Conservation (phyloP, 2,888 invertebrate species). For the Lacanobia oleracea region DNA sequence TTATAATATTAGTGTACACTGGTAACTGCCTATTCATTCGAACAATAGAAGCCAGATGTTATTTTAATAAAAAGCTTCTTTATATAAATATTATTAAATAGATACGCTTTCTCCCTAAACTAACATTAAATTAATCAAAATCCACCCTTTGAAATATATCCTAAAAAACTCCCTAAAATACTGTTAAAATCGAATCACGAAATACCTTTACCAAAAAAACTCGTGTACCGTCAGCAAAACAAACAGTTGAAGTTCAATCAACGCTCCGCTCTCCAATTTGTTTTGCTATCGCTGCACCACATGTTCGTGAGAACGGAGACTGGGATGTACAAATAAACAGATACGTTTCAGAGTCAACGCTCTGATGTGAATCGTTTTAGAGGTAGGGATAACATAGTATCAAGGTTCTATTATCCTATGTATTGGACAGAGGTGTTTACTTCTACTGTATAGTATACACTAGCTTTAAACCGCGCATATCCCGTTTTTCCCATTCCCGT, state of each 20-base stretch:
- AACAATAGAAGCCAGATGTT: too few species aligned
- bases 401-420: too few species aligned
- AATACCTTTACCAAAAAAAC: conserved; percentile 27
- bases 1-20: too few species aligned
- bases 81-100: too few species aligned
- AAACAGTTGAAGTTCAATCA: conserved; percentile 51
- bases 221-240: conserved; percentile 38
- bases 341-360: conserved; percentile 57
- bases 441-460: too few species aligned
- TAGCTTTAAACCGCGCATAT: too few species aligned
- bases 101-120: not conserved
- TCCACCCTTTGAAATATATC: not conserved
- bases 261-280: conserved; percentile 41
- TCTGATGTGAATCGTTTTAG: conserved; percentile 37
- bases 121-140: conserved; percentile 16
- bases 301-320: conserved; percentile 77
- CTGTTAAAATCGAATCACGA: not conserved
- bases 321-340: conserved; percentile 73
- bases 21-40: too few species aligned
- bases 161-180: not conserved
- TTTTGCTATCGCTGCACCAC: conserved; percentile 66
- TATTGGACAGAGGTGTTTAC: too few species aligned
- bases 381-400: not conserved
- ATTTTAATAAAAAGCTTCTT: too few species aligned
- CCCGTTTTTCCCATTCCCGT: too few species aligned